These are phyloP conservation scores for Hydrotaea cyrtoneurina DNA, from an alignment of 2,888 invertebrate genomes.

Conservation along the genomic window DNA sequence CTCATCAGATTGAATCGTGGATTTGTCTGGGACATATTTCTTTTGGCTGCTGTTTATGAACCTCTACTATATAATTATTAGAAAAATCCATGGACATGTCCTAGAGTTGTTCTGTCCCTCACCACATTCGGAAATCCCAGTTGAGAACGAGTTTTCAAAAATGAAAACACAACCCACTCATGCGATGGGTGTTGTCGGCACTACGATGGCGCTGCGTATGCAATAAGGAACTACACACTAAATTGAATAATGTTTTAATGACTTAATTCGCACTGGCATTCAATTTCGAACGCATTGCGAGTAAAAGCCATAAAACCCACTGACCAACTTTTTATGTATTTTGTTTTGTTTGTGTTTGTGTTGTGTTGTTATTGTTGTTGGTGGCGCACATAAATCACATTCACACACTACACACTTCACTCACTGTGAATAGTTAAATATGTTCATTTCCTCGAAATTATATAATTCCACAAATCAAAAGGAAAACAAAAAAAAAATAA, in stretches of 20 bases:
- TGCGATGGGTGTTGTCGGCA: not conserved
- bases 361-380: slow-evolving; percentile 13
- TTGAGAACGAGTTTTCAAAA: not conserved
- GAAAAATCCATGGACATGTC: too few species aligned
- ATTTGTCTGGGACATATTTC: too few species aligned
- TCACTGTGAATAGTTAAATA: slow-evolving; percentile 44
- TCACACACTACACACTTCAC: not conserved
- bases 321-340: slow-evolving; percentile 20
- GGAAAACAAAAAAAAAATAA: slow-evolving; percentile 18
- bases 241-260: slow-evolving; percentile 25
- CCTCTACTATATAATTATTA: too few species aligned
- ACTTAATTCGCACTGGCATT: slow-evolving; percentile 2
- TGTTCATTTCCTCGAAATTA: slow-evolving; percentile 64
- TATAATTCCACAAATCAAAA: slow-evolving; percentile 43
- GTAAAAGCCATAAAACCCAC: slow-evolving; percentile 26
- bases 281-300: not conserved
- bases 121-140: not conserved
- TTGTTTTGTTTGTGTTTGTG: not conserved
- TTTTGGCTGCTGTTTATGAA: too few species aligned
- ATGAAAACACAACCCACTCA: not conserved
- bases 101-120: too few species aligned
- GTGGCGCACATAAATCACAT: slow-evolving; percentile 22
- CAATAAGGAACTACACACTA: slow-evolving; percentile 5
- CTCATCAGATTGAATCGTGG: too few species aligned
- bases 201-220: not conserved